Evolutionary conservation across 2,113 vertebrate genomes (phyloP).

Genomic region (Brachionichthys hirsutus): DNA sequence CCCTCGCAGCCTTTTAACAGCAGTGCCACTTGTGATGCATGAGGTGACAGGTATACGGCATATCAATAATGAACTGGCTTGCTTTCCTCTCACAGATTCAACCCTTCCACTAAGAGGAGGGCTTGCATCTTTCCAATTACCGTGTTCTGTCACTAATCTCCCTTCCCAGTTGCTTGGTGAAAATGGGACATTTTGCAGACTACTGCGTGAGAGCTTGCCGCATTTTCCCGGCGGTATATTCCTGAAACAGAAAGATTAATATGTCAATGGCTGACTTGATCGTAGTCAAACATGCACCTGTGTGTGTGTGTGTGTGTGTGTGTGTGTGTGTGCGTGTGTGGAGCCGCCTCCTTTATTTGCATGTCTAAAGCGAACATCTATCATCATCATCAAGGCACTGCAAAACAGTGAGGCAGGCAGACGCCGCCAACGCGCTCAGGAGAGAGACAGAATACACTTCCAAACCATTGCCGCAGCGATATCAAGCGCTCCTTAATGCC

Average conservation of each 20-base stretch:
- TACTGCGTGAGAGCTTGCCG: slow-evolving; percentile 33
- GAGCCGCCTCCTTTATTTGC: slow-evolving; percentile 69
- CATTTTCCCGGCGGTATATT: slow-evolving; percentile 41
- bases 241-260: slow-evolving; percentile 55
- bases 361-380: slow-evolving; percentile 73
- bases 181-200: slow-evolving; percentile 42
- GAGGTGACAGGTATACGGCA: slow-evolving; percentile 38
- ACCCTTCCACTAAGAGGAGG: slow-evolving; percentile 16
- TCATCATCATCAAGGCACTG: slow-evolving; percentile 74
- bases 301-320: slow-evolving; percentile 15
- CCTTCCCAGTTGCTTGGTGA: slow-evolving; percentile 18
- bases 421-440: slow-evolving; percentile 32
- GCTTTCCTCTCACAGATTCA: slow-evolving; percentile 26
- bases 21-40: slow-evolving; percentile 49
- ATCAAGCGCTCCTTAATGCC: slow-evolving; percentile 67
- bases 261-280: slow-evolving; percentile 60
- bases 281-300: slow-evolving; percentile 52
- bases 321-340: slow-evolving; percentile 18
- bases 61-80: slow-evolving; percentile 49
- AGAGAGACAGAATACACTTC: slow-evolving; percentile 54
- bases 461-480: slow-evolving; percentile 55
- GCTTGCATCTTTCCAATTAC: slow-evolving; percentile 39
- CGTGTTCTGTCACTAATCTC: slow-evolving; percentile 38
- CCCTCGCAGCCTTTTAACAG: slow-evolving; percentile 13
- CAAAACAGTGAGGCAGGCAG: slow-evolving; percentile 63